A percentile compares a stretch with the other conserved stretches of the same genome.
Conservation (phyloP, 2,888 invertebrate genomes). For the Latrodectus elegans region DNA sequence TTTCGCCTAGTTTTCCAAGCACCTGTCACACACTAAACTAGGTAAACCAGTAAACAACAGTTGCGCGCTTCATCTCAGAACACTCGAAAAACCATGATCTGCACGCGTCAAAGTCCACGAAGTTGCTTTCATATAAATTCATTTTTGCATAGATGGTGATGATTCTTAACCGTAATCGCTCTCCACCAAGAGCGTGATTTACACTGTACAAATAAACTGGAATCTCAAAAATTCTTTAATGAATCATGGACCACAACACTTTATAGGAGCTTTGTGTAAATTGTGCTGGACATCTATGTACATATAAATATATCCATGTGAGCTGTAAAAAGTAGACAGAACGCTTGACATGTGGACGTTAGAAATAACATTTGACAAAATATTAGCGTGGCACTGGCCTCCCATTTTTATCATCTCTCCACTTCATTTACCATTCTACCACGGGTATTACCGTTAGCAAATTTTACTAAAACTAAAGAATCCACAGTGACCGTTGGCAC, state of each 20-base stretch:
- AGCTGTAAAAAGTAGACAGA: neutral
- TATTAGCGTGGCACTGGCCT: neutral
- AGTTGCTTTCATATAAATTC: neutral
- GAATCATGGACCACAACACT: slow-evolving; percentile 1
- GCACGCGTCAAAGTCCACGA: neutral
- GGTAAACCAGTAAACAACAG: neutral
- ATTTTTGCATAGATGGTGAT: neutral
- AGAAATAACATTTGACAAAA: neutral
- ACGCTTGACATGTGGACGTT: neutral
- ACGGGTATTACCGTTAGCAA: too few species aligned
- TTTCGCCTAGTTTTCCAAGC: neutral
- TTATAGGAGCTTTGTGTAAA: slow-evolving; percentile 3
- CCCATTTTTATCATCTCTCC: neutral
- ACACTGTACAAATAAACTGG: neutral
- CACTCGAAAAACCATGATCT: neutral
- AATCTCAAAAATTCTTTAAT: neutral
- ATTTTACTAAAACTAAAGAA: too few species aligned
- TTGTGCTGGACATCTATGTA: slow-evolving; percentile 1
- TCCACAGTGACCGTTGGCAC: too few species aligned
- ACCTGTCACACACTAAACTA: neutral
- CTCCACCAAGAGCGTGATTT: neutral
- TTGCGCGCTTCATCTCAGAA: neutral
- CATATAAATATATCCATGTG: neutral
- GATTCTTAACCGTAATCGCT: neutral
- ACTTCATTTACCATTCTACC: too few species aligned